Percentiles rank a stretch among this genome's conserved stretches.
These are phyloP conservation scores for Dysidea cf. avara DNA, from an alignment of 37 sponge, comb jelly and placozoan genomes.

Conservation along the genomic window DNA sequence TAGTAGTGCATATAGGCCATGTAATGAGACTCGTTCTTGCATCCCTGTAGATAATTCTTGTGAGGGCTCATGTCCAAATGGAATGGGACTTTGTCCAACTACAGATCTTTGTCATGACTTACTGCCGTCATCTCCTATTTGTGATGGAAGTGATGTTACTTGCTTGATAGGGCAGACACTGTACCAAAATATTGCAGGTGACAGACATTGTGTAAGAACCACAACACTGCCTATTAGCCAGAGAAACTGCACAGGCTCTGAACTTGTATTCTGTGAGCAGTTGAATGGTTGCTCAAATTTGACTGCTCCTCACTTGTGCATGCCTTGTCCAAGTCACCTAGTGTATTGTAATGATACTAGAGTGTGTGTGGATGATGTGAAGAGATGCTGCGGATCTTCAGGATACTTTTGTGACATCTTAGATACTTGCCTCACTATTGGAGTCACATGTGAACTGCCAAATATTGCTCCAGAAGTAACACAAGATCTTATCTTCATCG, in stretches of 20 bases:
- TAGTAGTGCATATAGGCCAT: too few relatives aligned
- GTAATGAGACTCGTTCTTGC: conserved; percentile 45
- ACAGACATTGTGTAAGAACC: conserved; percentile 25
- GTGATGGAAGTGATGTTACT: conserved; percentile 64
- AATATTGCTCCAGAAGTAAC: conserved; percentile 62
- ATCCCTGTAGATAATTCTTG: conserved; percentile 43
- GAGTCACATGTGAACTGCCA: conserved; percentile 43
- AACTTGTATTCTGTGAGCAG: conserved; percentile 51
- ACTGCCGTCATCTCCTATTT: conserved; percentile 40
- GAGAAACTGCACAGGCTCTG: conserved; percentile 18
- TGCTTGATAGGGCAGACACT: conserved; percentile 70
- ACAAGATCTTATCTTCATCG: conserved; percentile 30
- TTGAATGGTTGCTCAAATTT: conserved; percentile 45
- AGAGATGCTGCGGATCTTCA: conserved; percentile 40
- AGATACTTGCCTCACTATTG: conserved; percentile 34
- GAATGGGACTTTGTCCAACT: conserved; percentile 66
- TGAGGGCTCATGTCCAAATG: conserved; percentile 48
- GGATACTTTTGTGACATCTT: conserved; percentile 48
- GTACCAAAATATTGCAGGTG: conserved; percentile 31
- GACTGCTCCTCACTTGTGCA: conserved; percentile 52
- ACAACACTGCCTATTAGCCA: conserved; percentile 21
- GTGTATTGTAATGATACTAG: conserved; percentile 37
- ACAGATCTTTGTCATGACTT: conserved; percentile 69
- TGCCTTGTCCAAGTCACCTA: conserved; percentile 45
- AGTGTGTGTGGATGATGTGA: conserved; percentile 35